Evolutionary conservation across 2,888 invertebrate species (phyloP).

Genomic region (Drosophila multiciliata): DNA sequence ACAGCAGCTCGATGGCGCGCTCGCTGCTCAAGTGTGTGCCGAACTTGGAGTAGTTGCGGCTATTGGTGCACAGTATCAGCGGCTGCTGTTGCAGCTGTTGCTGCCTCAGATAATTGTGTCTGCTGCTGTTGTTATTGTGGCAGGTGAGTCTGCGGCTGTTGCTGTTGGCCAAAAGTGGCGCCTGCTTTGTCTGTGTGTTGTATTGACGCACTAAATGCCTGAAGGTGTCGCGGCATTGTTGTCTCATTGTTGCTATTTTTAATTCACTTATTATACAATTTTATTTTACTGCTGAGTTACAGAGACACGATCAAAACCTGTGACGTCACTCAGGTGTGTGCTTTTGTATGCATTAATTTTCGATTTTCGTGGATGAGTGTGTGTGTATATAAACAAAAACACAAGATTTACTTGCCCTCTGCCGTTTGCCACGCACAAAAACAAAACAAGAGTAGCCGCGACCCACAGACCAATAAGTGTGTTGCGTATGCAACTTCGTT

Average conservation of each 20-base stretch:
- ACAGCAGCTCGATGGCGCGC: slow-evolving; percentile 90
- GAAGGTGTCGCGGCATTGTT: slow-evolving; percentile 38
- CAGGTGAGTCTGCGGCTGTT: slow-evolving; percentile 21
- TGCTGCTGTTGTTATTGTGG: slow-evolving; percentile 11
- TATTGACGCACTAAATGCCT: slow-evolving; percentile 44
- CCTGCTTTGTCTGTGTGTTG: slow-evolving; percentile 19
- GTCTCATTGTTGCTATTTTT: slow-evolving; percentile 45
- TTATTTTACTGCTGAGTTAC: neutral
- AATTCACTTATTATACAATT: slow-evolving; percentile 14
- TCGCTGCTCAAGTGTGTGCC: slow-evolving; percentile 86
- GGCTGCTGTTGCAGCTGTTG: slow-evolving; percentile 16
- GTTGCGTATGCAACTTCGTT: slow-evolving; percentile 67
- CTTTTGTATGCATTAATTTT: neutral
- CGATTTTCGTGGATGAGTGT: neutral
- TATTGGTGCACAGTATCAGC: neutral
- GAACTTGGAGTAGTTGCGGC: slow-evolving; percentile 63
- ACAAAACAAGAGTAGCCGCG: slow-evolving; percentile 42
- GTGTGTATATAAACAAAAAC: slow-evolving; percentile 57
- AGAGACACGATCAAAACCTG: slow-evolving; percentile 30
- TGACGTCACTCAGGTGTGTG: slow-evolving; percentile 49
- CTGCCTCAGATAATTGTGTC: slow-evolving; percentile 1
- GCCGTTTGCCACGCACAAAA: slow-evolving; percentile 48
- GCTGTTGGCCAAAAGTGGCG: slow-evolving; percentile 14
- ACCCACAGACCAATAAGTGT: slow-evolving; percentile 55
- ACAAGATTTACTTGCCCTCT: slow-evolving; percentile 40